Evolutionary conservation across 2,797 vertebrate species (phyloP), one percentile per base, ranked within the genome.

Genomic region (Typhlichthys subterraneus): DNA sequence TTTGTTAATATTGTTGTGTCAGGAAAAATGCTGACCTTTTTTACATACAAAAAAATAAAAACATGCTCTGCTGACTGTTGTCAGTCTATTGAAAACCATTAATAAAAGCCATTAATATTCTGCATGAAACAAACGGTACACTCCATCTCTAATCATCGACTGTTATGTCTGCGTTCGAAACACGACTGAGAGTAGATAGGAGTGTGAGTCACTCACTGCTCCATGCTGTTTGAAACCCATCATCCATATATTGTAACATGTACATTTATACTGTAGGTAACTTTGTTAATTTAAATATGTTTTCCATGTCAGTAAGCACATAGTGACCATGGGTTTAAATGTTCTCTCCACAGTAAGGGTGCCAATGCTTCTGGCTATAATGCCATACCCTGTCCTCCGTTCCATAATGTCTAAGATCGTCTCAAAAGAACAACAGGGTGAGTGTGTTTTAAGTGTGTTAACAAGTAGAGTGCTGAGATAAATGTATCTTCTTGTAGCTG

Each of bases 371-470:
- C 83, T 99, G 50, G 75, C 86, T 7, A 69, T 94, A 42, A 94
- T 98, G 93, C 97, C 98, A 0, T 87, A 95, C 55, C 95, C 98
- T 3, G 90, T 99, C 51, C 83, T 99, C 42, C 93, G 98, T 13
- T 92, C 97, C 63, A 96, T 98, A 94, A 90, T 97, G 88, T 99
- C 98, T n/a, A 96, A 96, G 90, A 85, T 94, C 63, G 91, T 98
- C 88, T 89, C 87, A 49, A 60, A 94, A 61, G 84, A 91, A 38
- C 93, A 99, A 75, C 97, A 98, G 89, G 98, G 98, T 98, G 76
- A 95, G 94, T 63, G 62, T 10, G 13, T 52, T 46, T 0, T 98
- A 76, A 95, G 94, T 63, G 62, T 10, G 13, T 52, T 46, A 1
- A 46, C 14, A 12, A 12, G 14, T 2, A 15, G 57, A 9, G 9